Percentiles rank a stretch among this genome's conserved stretches.
Conservation (phyloP, 2,113 vertebrate species). For the Zonotrichia leucophrys region DNA sequence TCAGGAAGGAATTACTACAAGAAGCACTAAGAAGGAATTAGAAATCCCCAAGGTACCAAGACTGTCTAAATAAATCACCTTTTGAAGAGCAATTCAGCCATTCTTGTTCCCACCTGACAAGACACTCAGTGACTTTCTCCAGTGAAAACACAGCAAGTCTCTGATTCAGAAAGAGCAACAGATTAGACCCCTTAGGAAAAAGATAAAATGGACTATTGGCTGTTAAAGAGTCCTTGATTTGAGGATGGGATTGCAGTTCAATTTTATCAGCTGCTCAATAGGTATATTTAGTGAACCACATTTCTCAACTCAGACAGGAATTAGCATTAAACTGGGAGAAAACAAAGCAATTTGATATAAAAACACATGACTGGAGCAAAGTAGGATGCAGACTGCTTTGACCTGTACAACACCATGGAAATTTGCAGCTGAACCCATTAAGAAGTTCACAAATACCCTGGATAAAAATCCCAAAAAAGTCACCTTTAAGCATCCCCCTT, state of each 20-base stretch:
- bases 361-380: background rate
- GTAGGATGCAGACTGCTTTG: background rate
- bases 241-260: background rate
- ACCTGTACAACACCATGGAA: background rate
- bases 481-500: background rate
- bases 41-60: background rate
- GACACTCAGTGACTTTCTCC: background rate
- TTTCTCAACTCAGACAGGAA: background rate
- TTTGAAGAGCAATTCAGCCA: background rate
- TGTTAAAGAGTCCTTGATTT: constrained; percentile 28
- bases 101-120: background rate
- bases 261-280: constrained; percentile 50
- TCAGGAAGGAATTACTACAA: background rate
- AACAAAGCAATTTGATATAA: background rate
- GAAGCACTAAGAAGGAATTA: background rate
- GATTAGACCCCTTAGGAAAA: background rate
- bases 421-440: background rate
- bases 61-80: background rate
- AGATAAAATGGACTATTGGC: constrained; percentile 3
- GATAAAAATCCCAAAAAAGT: background rate
- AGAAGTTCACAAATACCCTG: background rate
- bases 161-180: background rate
- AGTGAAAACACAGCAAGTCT: background rate
- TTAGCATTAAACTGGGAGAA: background rate
- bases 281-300: background rate